Evolutionary conservation across 2,797 vertebrate genomes (phyloP).

Genomic region (Eremophila alpestris): DNA sequence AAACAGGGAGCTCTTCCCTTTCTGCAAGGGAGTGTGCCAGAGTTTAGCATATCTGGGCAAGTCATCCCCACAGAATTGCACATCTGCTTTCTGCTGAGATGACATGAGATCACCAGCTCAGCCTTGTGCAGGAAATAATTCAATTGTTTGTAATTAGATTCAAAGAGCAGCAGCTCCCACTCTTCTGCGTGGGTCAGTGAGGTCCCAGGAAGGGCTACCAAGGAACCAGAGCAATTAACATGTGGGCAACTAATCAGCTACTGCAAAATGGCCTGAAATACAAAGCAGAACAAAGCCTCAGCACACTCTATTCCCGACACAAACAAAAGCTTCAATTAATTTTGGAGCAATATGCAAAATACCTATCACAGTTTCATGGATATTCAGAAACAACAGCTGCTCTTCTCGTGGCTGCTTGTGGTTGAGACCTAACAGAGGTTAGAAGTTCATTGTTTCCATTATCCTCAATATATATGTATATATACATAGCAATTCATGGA

Average conservation of each 20-base stretch:
- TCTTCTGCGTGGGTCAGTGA: neutral
- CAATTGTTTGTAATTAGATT: neutral
- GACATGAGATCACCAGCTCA: neutral
- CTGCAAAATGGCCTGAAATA: neutral
- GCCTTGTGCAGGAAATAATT: neutral
- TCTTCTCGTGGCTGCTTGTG: neutral
- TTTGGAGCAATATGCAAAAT: neutral
- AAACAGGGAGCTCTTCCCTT: neutral
- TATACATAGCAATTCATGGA: neutral
- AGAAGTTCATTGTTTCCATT: neutral
- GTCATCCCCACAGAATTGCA: neutral
- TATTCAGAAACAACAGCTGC: slow-evolving; percentile 9
- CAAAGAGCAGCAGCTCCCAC: neutral
- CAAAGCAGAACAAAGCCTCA: neutral
- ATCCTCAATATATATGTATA: neutral
- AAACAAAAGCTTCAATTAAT: slow-evolving; percentile 13
- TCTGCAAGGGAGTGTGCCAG: neutral
- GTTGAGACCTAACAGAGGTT: neutral
- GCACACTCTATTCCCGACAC: neutral
- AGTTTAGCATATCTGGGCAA: neutral
- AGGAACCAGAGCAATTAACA: neutral
- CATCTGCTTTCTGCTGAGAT: neutral
- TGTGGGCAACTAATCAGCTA: neutral
- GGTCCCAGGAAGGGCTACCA: neutral
- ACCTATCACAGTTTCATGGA: neutral